Conservation (phyloP, 2,888 invertebrate species). For the Blomia tropicalis region DNA sequence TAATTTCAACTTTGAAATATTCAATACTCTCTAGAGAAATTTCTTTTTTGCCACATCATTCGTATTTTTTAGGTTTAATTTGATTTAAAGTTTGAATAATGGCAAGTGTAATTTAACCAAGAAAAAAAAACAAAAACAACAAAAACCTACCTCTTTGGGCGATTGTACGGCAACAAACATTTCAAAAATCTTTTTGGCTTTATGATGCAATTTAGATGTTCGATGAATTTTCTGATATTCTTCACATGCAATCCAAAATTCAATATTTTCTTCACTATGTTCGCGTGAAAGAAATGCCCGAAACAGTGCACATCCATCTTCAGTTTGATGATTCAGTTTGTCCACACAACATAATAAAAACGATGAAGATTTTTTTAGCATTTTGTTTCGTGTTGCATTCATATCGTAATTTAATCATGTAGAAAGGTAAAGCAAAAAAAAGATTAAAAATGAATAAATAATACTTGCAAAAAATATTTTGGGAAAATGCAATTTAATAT, state of each 20-base stretch:
- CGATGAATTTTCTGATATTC: constrained; percentile 38
- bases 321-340: constrained; percentile 27
- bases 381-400: neutral
- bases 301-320: constrained; percentile 43
- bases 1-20: too few relatives aligned
- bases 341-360: neutral
- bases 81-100: neutral
- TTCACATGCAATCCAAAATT: constrained; percentile 45
- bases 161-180: constrained; percentile 42
- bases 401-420: too few relatives aligned
- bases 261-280: constrained; percentile 44
- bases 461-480: too few relatives aligned
- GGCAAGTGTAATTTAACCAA: neutral
- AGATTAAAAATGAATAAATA: neutral
- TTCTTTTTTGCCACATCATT: too few relatives aligned
- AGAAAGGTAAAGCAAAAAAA: neutral
- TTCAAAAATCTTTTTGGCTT: constrained; percentile 41
- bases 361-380: constrained; percentile 6
- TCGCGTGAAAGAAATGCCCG: constrained; percentile 42
- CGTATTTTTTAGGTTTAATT: neutral
- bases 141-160: constrained; percentile 40
- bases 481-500: too few relatives aligned
- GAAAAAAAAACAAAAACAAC: too few relatives aligned
- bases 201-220: constrained; percentile 34
- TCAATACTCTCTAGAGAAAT: too few relatives aligned